Percentiles rank a stretch among this genome's conserved stretches.
Conservation (phyloP, 1,140 invertebrate species). For the Bombus fervidus region DNA sequence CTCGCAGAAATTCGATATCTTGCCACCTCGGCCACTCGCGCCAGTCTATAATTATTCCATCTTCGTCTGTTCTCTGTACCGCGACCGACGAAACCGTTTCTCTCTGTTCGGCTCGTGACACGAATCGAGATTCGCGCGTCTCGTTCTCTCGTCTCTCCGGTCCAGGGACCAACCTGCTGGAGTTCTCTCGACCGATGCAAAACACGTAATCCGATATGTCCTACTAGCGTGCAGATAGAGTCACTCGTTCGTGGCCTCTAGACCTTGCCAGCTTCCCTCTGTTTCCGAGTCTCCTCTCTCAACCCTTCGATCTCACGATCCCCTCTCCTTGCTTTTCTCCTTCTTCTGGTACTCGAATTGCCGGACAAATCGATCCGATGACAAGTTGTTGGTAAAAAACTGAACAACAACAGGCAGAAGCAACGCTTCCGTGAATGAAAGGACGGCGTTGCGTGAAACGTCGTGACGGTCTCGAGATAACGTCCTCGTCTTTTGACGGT, state of each 20-base stretch:
- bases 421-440: slow-evolving; percentile 53
- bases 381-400: slow-evolving; percentile 69
- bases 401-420: background rate
- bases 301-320: background rate
- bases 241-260: slow-evolving; percentile 69
- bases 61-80: slow-evolving; percentile 19
- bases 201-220: slow-evolving; percentile 77
- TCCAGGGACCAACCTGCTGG: background rate
- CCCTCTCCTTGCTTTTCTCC: background rate
- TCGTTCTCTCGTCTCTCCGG: background rate
- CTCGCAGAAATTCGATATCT: slow-evolving; percentile 71
- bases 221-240: slow-evolving; percentile 74
- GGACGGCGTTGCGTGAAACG: background rate
- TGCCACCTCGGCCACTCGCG: slow-evolving; percentile 5
- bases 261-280: slow-evolving; percentile 30
- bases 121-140: slow-evolving; percentile 19
- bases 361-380: slow-evolving; percentile 65
- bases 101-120: background rate
- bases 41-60: slow-evolving; percentile 71
- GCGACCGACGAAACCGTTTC: slow-evolving; percentile 12
- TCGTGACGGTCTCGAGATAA: slow-evolving; percentile 51
- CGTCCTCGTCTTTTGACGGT: slow-evolving; percentile 2
- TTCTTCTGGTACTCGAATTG: background rate
- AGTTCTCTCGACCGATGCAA: slow-evolving; percentile 60
- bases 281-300: background rate